A percentile compares a stretch with the other conserved stretches of the same genome.
These are phyloP conservation scores for Graptemys geographica DNA, from an alignment of 2,797 vertebrate genomes.

Conservation along the genomic window DNA sequence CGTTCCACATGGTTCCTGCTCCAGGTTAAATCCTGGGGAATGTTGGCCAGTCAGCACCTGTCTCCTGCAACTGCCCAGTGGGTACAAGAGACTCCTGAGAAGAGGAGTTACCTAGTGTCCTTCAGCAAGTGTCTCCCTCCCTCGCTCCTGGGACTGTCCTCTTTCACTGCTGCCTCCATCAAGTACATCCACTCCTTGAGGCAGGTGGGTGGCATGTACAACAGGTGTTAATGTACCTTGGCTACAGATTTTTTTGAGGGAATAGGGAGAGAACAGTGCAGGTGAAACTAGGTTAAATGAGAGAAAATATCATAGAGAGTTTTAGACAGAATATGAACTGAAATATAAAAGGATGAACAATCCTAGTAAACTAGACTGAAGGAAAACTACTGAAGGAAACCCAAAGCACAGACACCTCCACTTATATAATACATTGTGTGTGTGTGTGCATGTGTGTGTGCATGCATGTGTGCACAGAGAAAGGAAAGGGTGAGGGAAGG, in stretches of 20 bases:
- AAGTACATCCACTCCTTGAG: not conserved
- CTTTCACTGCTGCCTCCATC: not conserved
- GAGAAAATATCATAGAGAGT: not conserved
- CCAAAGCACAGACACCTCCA: not conserved
- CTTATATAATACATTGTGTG: not conserved
- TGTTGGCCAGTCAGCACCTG: not conserved
- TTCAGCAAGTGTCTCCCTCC: not conserved
- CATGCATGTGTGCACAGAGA: not conserved
- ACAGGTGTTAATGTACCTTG: not conserved
- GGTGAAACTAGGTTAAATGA: not conserved
- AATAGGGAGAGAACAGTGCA: not conserved
- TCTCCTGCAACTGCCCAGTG: not conserved
- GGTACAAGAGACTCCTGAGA: not conserved
- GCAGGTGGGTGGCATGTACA: not conserved
- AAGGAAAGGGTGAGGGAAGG: not conserved
- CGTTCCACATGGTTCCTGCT: not conserved
- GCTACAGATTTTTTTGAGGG: not conserved
- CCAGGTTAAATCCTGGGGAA: not conserved
- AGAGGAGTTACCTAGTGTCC: not conserved
- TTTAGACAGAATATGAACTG: not conserved
- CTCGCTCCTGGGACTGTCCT: not conserved
- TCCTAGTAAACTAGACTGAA: not conserved
- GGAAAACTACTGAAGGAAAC: not conserved
- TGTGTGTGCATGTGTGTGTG: too few relatives aligned
- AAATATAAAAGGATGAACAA: not conserved